phyloP scores from a whole-genome alignment of 2,888 invertebrate species.

The Clitarchus hookeri region DNA sequence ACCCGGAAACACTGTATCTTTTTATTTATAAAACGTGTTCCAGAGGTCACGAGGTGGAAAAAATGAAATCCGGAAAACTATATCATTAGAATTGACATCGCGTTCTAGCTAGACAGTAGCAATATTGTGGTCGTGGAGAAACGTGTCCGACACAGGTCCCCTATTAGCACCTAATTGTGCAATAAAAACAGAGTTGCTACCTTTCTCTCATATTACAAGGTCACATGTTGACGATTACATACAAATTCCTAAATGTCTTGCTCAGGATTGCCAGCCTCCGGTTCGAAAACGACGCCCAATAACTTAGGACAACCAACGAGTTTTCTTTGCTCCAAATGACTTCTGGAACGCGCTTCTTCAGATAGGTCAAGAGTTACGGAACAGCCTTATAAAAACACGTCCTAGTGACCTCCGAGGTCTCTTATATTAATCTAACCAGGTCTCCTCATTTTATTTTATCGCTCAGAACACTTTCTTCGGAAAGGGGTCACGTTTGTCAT shows the following conservation, averaged over 20 bases:
- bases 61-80: background rate
- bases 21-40: background rate
- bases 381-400: background rate
- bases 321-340: background rate
- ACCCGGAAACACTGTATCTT: background rate
- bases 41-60: background rate
- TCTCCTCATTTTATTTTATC: background rate
- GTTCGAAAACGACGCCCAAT: background rate
- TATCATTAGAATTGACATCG: background rate
- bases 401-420: background rate
- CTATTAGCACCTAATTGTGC: background rate
- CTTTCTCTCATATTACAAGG: background rate
- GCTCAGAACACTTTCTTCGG: background rate
- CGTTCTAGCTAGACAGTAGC: background rate
- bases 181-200: background rate
- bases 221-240: background rate
- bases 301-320: background rate
- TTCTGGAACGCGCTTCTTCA: background rate
- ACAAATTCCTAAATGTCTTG: background rate
- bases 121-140: background rate
- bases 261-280: background rate
- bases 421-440: background rate
- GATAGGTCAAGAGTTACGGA: background rate
- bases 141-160: background rate
- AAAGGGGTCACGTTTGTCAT: background rate